phyloP scores from a whole-genome alignment of 2,888 invertebrate genomes.

The Sthenelais limicola region DNA sequence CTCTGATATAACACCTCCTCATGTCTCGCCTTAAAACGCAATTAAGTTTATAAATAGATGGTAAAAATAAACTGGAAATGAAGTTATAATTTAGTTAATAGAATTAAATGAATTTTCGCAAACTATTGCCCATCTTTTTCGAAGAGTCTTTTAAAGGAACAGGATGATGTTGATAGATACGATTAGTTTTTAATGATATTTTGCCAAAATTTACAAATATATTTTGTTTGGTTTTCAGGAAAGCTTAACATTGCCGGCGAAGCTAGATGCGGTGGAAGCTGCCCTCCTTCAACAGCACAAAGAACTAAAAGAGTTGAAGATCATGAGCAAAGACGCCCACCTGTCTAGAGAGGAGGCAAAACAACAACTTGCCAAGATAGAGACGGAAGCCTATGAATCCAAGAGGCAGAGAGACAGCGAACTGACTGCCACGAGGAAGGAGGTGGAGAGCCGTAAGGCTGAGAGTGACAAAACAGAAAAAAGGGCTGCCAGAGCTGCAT shows the following conservation, averaged over 20 bases:
- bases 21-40: too few species aligned
- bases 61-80: too few species aligned
- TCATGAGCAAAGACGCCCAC: constrained; percentile 58
- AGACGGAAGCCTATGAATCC: constrained; percentile 57
- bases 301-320: constrained; percentile 53
- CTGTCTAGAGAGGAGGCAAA: constrained; percentile 54
- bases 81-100: too few species aligned
- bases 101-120: too few species aligned
- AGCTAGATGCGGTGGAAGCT: constrained; percentile 56
- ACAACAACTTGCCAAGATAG: constrained; percentile 55
- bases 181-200: too few species aligned
- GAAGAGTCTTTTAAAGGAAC: too few species aligned
- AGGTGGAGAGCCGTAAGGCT: constrained; percentile 40
- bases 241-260: constrained; percentile 57
- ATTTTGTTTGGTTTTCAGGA: constrained; percentile 51
- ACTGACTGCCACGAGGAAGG: constrained; percentile 57
- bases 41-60: too few species aligned
- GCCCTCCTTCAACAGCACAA: constrained; percentile 49
- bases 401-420: constrained; percentile 58
- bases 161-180: too few species aligned
- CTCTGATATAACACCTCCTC: too few species aligned
- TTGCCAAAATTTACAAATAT: background rate
- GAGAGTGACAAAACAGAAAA: constrained; percentile 35
- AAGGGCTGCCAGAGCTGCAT: constrained; percentile 10
- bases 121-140: too few species aligned